A percentile compares a stretch with the other conserved stretches of the same genome.
phyloP scores from a whole-genome alignment of 2,797 vertebrate species.

The Chelon labrosus region DNA sequence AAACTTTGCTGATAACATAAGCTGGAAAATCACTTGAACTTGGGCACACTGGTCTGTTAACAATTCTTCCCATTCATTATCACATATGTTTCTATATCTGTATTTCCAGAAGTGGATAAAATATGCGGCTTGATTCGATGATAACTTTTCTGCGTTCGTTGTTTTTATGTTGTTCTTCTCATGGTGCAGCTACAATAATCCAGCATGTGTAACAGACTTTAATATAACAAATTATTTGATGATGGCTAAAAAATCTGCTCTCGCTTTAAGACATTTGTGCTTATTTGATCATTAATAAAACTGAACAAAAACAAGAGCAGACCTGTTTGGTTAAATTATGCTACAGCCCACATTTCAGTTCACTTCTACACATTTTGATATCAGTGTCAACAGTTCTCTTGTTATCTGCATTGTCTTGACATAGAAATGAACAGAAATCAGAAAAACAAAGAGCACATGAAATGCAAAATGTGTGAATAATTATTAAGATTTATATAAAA shows the following conservation, averaged over 20 bases:
- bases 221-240: not conserved
- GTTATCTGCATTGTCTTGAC: constrained; percentile 7
- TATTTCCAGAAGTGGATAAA: not conserved
- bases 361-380: constrained; percentile 21
- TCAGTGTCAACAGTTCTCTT: constrained; percentile 21
- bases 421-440: constrained; percentile 18
- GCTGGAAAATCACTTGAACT: constrained; percentile 23
- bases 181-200: not conserved
- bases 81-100: not conserved
- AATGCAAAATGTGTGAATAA: not conserved
- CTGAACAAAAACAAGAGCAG: constrained; percentile 25
- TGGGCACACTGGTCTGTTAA: too few species aligned
- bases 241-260: not conserved
- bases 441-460: constrained; percentile 11
- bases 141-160: not conserved
- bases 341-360: not conserved
- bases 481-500: not conserved
- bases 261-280: constrained; percentile 8
- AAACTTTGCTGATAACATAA: constrained; percentile 2
- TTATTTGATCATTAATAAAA: constrained; percentile 17
- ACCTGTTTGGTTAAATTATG: constrained; percentile 10
- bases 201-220: not conserved
- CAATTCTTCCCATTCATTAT: constrained; percentile 1
- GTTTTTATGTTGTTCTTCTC: not conserved
- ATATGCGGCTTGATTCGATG: not conserved